Base-by-base conservation (phyloP, 1,140 invertebrate genomes). In the Aphis craccivora region DNA sequence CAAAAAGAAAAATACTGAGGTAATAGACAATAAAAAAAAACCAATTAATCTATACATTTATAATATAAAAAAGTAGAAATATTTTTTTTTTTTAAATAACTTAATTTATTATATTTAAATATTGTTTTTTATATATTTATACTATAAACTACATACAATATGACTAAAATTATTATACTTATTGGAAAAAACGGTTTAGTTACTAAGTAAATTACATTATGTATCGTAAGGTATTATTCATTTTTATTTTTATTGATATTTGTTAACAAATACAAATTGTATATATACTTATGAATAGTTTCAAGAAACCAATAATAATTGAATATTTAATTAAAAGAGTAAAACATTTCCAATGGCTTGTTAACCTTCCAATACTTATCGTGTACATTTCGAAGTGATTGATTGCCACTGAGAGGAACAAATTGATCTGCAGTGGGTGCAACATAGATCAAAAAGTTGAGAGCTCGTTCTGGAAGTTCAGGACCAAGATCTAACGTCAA, bases 321-420 rank as follows among this genome's bases (percentile, higher is more conserved):
- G 48, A 1, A 60, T n/a, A 88, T 51, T 94, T 94, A 94, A 83
- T 94, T 95, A 81, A 94, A 95, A 0, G 98, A 98, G 95, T 99
- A 99, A 95, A 97, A 99, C 97, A 99, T 98, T 96, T 99, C 98
- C 95, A 99, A 96, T 1, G 99, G 99, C 95, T 98, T 98, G 95
- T 99, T 99, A 84, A 48, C 94, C 96, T 98, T 98, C 98, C 98
- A 99, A 95, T 98, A 99, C 95, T 98, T 98, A 95, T 99, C 98
- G 95, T 99, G 99, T 4, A 98, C 97, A 95, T 99, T 98, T 51
- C 98, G 97, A 93, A 99, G 95, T 0, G 98, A 99, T 95, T 99
- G 98, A 94, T 97, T 97, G 1, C 98, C 98, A 94, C 97, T 98
- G 37, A 99, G 95, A 6, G 97, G 97, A 0, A 98, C 97, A 94